These are phyloP conservation scores for Camponotus vicinus DNA, from an alignment of 1,140 invertebrate species.

Conservation along the genomic window DNA sequence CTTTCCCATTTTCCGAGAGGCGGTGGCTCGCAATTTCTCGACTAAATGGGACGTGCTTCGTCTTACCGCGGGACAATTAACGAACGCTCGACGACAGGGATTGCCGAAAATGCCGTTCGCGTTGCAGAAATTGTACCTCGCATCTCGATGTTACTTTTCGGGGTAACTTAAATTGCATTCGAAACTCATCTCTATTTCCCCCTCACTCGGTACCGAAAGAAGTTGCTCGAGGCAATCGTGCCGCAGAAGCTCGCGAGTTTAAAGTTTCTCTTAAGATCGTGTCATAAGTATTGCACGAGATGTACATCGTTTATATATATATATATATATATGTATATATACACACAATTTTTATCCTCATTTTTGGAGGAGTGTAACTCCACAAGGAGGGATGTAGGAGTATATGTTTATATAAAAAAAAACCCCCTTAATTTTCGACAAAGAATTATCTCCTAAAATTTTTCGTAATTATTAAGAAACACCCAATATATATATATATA, in stretches of 20 bases:
- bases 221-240: slow-evolving; percentile 15
- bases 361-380: too few species aligned
- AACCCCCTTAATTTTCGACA: too few species aligned
- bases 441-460: too few species aligned
- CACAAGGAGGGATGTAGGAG: too few species aligned
- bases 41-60: slow-evolving; percentile 67
- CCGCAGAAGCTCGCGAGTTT: slow-evolving; percentile 33
- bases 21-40: slow-evolving; percentile 37
- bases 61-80: slow-evolving; percentile 64
- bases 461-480: too few species aligned
- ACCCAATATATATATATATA: not conserved
- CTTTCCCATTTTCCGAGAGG: slow-evolving; percentile 35
- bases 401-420: too few species aligned
- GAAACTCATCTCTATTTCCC: slow-evolving; percentile 47
- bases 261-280: slow-evolving; percentile 24
- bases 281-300: not conserved
- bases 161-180: slow-evolving; percentile 73
- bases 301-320: not conserved
- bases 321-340: too few species aligned
- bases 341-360: too few species aligned
- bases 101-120: slow-evolving; percentile 49
- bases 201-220: slow-evolving; percentile 17
- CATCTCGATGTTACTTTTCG: slow-evolving; percentile 57
- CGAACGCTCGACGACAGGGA: slow-evolving; percentile 63
- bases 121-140: slow-evolving; percentile 49